Evolutionary conservation across 2,888 invertebrate species (phyloP), one percentile per base, ranked within the genome.

Genomic region (Lasioglossum oenotherae): DNA sequence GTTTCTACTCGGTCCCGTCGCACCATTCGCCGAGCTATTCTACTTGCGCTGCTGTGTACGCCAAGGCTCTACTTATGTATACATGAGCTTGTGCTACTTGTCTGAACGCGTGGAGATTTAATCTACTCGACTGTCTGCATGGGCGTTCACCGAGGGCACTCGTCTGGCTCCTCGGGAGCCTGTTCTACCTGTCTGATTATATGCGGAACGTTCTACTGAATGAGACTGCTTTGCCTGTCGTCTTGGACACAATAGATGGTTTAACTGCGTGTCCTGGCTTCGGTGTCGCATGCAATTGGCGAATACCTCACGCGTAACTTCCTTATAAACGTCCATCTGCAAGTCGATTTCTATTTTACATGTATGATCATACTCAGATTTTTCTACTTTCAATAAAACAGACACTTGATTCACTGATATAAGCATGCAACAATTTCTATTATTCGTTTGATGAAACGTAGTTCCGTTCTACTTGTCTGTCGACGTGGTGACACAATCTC

Each of bases 111-210:
- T 69, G 35, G 31, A 27, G 64, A 64, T 64, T 64, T 64, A 64
- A 64, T 64, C 64, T 64, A 64, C 64, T 64, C 31, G 64, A 64
- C 64, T 64, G 64, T 64, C 64, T 64, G 27, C 64, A 31, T 16
- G 6, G 31, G 67, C 31, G 67, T 67, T 67, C 31, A 23, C 35
- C 6, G 35, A 67, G 31, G 35, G 67, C 23, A 35, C 67, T 67
- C 23, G 67, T 67, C 67, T 35, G 67, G 19, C 35, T 16, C 67
- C 8, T 8, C 8, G 35, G 8, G 23, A 16, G 8, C 35, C 67
- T 19, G 67, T 31, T 67, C 67, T 31, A 19, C 67, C 35, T 35
- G 67, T 67, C 67, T 35, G 67, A 35, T 31, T 67, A 67, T 67
- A 35, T 35, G 67, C 19, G 31, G 35, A 35, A 31, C 67, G 23